Evolutionary conservation across 1,140 invertebrate genomes (phyloP).

Genomic region (Rhagoletis pomonella): DNA sequence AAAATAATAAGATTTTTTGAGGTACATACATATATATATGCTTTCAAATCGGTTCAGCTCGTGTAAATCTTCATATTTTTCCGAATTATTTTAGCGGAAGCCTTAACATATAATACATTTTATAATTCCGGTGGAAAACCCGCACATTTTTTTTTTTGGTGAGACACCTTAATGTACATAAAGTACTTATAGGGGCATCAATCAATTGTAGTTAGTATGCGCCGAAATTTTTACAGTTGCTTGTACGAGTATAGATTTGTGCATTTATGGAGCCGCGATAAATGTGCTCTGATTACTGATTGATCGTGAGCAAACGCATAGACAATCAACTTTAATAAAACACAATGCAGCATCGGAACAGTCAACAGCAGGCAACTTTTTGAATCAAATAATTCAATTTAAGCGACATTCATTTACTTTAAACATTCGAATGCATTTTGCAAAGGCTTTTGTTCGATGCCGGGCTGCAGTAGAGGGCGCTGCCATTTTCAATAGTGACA

Average conservation of each 20-base stretch:
- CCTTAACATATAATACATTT: too few relatives aligned
- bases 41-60: too few relatives aligned
- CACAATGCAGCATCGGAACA: not conserved
- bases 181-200: not conserved
- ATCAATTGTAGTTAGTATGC: not conserved
- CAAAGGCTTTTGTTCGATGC: not conserved
- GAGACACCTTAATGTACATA: too few relatives aligned
- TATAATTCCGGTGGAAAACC: too few relatives aligned
- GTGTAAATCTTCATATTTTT: too few relatives aligned
- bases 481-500: not conserved
- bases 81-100: too few relatives aligned
- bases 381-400: slow-evolving; percentile 24
- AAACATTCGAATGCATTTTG: not conserved
- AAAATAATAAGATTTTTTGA: too few relatives aligned
- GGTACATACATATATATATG: too few relatives aligned
- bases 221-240: not conserved
- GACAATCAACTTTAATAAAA: not conserved
- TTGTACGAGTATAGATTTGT: not conserved
- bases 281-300: slow-evolving; percentile 42
- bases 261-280: not conserved
- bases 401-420: slow-evolving; percentile 5
- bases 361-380: not conserved
- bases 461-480: not conserved
- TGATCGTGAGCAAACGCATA: not conserved
- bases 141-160: too few relatives aligned